Conservation (phyloP, 2,797 vertebrate genomes). For the Myripristis jacobus region DNA sequence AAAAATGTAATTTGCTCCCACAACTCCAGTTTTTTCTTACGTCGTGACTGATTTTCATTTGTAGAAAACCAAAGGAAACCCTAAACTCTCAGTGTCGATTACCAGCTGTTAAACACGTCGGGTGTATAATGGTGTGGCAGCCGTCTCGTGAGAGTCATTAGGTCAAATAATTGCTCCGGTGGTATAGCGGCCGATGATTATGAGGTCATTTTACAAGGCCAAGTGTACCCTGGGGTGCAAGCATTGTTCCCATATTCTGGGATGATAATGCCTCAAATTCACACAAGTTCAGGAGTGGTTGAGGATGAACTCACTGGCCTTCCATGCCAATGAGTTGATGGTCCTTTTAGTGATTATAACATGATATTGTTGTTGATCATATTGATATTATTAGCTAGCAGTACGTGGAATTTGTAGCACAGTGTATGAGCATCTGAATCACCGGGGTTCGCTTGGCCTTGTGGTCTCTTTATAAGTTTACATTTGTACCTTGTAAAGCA, state of each 20-base stretch:
- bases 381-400: no score
- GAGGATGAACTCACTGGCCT: background rate
- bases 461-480: background rate
- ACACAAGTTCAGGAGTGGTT: background rate
- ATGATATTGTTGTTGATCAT: background rate
- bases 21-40: background rate
- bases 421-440: background rate
- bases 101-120: background rate
- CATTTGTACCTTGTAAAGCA: background rate
- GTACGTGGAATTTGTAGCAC: no score
- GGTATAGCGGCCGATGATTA: background rate
- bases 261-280: background rate
- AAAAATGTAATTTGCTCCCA: background rate
- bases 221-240: background rate
- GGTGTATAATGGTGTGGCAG: slow-evolving; percentile 6
- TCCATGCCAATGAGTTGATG: no score
- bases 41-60: background rate
- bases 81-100: background rate
- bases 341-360: no score
- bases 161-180: slow-evolving; percentile 2
- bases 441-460: background rate
- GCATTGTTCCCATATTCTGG: slow-evolving; percentile 18
- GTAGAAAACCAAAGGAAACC: background rate
- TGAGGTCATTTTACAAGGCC: slow-evolving; percentile 3
- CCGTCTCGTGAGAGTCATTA: slow-evolving; percentile 11